phyloP scores from a whole-genome alignment of 2,888 invertebrate genomes.

The Omphaloscelis lunosa region DNA sequence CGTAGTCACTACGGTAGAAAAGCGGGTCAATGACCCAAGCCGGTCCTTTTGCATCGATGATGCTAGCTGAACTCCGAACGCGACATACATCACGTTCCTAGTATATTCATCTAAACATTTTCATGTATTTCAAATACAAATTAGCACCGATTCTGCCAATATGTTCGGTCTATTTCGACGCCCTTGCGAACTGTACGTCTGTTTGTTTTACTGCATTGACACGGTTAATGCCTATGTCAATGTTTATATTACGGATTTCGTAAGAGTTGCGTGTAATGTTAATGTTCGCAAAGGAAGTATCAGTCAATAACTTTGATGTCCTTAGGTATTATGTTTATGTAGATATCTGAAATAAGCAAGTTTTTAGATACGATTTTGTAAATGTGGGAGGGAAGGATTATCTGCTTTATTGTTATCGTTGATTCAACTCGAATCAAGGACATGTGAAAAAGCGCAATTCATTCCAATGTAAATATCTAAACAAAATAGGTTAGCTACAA shows the following conservation, averaged over 20 bases:
- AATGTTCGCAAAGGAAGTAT: conserved; percentile 60
- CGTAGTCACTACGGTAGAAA: conserved; percentile 40
- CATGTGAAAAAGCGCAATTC: not conserved
- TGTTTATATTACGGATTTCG: conserved; percentile 69
- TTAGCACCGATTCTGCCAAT: conserved; percentile 64
- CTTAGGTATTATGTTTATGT: conserved; percentile 23
- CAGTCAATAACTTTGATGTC: conserved; percentile 47
- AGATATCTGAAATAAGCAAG: conserved; percentile 16
- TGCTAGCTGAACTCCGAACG: conserved; percentile 31
- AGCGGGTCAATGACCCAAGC: conserved; percentile 46
- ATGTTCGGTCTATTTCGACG: conserved; percentile 74
- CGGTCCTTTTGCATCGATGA: conserved; percentile 39
- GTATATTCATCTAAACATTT: conserved; percentile 41
- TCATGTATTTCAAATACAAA: conserved; percentile 53
- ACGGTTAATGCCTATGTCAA: conserved; percentile 71
- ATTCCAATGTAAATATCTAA: not conserved
- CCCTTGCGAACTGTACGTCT: conserved; percentile 73
- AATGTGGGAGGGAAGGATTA: conserved; percentile 12
- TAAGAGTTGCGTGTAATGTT: conserved; percentile 66
- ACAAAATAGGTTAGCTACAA: conserved; percentile 8
- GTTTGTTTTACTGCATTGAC: conserved; percentile 75
- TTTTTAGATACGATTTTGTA: conserved; percentile 32
- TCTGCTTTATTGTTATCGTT: conserved; percentile 38
- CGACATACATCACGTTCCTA: conserved; percentile 42
- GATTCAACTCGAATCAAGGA: conserved; percentile 19